Evolutionary conservation across 92 coral and sea anemone species (phyloP), one percentile per base, ranked within the genome.

Genomic region (Epizoanthus fatuus): DNA sequence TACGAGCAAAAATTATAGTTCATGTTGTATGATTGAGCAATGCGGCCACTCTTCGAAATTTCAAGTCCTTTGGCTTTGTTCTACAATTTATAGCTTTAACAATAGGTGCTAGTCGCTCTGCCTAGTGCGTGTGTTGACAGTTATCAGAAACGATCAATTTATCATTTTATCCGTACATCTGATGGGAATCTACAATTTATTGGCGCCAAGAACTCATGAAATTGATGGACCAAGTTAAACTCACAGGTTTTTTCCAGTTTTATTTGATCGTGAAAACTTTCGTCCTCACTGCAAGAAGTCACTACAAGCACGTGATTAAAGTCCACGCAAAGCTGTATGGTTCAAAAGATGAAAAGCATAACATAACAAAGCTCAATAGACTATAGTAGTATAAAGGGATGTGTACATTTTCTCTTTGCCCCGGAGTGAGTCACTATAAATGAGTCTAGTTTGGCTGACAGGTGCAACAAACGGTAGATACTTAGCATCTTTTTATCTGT

Each of bases 181-280:
- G 69, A 54, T 54, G 49, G 58, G 29, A 58, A 38, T 19, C 56
- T 44, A 42, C 17, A 77, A 39, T 77, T 40, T 77, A 22, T 56
- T 19, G 82, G 82, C 71, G 82, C 82, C 82, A 42, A 22, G 69
- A 59, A 77, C 70, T 77, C 45, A 39, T 22, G 39, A 76, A 58
- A 77, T 22, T 58, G 45, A 3, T 77, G 82, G 39, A 60, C 57
- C 57, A 60, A 60, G 39, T 42, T 37, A 19, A 40, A 60, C 67
- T 11, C 22, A 13, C n/a, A 77, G 25, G 5, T 60, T 32, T 54
- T 6, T 44, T 38, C 7, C 37, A 4, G 35, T 29, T 29, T 29
- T 29, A 29, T 29, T 29, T 29, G 35, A 29, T 29, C 35, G 35
- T 29, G 22, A 29, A 29, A 29, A 29, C 35, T 10, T 59, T 57